Evolutionary conservation across 2,888 invertebrate genomes (phyloP).

Genomic region (Empis stercorea): DNA sequence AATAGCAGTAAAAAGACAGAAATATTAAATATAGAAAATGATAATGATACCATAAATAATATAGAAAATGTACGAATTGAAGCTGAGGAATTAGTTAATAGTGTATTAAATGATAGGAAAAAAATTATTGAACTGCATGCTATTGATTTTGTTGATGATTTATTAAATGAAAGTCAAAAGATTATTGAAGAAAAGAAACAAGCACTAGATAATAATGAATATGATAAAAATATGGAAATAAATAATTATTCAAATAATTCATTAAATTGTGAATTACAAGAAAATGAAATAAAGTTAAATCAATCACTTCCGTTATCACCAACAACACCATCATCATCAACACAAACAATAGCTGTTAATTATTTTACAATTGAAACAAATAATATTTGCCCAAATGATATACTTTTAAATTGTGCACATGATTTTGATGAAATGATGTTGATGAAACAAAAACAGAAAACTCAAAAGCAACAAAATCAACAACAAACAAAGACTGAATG

Average conservation of each 20-base stretch:
- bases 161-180: constrained; percentile 14
- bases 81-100: background rate
- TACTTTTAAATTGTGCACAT: too few species aligned
- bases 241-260: too few species aligned
- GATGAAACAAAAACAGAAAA: too few species aligned
- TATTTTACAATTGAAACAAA: too few species aligned
- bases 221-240: background rate
- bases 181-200: constrained; percentile 7
- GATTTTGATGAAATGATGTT: too few species aligned
- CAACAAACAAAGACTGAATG: constrained; percentile 4
- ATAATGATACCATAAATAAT: constrained; percentile 1
- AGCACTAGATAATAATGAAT: too few species aligned
- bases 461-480: too few species aligned
- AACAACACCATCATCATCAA: too few species aligned
- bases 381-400: too few species aligned
- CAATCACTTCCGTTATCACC: background rate
- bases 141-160: constrained; percentile 14
- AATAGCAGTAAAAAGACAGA: too few species aligned
- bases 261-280: background rate
- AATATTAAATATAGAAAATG: too few species aligned
- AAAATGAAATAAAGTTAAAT: background rate
- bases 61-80: constrained; percentile 1
- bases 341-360: too few species aligned
- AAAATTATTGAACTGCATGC: constrained; percentile 7
- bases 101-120: background rate